Percentiles rank a stretch among this genome's conserved stretches.
Conservation (phyloP, 1,140 invertebrate genomes). For the Pectinophora gossypiella region DNA sequence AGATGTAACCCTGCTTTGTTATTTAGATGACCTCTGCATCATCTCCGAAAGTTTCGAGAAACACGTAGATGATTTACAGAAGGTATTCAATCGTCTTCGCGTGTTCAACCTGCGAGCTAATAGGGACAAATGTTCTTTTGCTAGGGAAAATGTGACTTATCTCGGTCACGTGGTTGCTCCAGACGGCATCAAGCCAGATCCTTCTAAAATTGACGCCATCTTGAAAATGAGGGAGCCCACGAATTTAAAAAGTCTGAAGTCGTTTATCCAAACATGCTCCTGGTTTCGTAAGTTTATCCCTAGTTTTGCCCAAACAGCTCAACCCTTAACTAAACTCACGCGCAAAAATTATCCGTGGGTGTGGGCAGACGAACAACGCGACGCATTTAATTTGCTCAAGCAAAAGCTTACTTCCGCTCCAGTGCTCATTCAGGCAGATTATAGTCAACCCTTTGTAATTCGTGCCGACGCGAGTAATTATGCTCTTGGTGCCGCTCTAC, state of each 20-base stretch:
- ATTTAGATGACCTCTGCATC: constrained; percentile 53
- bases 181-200: constrained; percentile 35
- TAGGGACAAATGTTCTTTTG: constrained; percentile 38
- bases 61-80: constrained; percentile 22
- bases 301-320: constrained; percentile 37
- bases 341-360: constrained; percentile 31
- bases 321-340: constrained; percentile 40
- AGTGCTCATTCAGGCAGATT: constrained; percentile 24
- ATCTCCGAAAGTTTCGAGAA: constrained; percentile 34
- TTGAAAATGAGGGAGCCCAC: constrained; percentile 27
- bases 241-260: constrained; percentile 16
- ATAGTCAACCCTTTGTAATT: constrained; percentile 25
- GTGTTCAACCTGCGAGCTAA: constrained; percentile 20
- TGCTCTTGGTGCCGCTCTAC: no score
- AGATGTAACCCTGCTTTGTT: constrained; percentile 28
- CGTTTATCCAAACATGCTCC: constrained; percentile 29
- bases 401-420: constrained; percentile 22
- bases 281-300: constrained; percentile 52
- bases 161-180: constrained; percentile 47
- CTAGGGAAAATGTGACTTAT: constrained; percentile 24
- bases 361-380: constrained; percentile 13
- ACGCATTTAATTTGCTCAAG: not conserved
- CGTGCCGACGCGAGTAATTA: no score
- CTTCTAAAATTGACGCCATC: constrained; percentile 40
- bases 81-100: constrained; percentile 26